Conservation (phyloP, 2,113 vertebrate species). For the Bubalus kerabau region DNA sequence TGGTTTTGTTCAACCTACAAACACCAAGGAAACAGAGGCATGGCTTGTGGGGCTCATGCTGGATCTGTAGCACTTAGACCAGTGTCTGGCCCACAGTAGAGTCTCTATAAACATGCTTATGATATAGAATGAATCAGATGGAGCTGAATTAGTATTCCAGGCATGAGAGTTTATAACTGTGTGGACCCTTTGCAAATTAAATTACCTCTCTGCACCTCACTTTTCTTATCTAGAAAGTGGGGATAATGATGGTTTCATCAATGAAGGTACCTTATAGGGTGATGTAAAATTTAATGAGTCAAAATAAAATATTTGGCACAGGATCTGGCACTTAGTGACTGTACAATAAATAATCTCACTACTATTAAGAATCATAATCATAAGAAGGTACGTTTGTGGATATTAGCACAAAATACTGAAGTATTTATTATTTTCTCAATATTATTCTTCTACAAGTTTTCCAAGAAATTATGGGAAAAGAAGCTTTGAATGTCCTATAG, state of each 20-base stretch:
- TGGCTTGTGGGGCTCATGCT: too few relatives aligned
- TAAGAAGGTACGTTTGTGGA: not conserved
- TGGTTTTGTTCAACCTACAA: not conserved
- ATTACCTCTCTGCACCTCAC: not conserved
- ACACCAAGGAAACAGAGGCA: too few relatives aligned
- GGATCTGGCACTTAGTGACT: not conserved
- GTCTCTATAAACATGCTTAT: rapidly evolving
- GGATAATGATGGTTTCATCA: not conserved
- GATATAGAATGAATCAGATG: not conserved
- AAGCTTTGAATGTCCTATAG: not conserved
- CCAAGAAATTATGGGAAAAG: not conserved
- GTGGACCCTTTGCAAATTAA: not conserved
- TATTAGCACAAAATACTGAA: not conserved
- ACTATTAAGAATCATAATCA: too few relatives aligned
- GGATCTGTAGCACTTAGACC: rapidly evolving
- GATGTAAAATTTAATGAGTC: not conserved
- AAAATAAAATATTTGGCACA: not conserved
- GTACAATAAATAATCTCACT: rapidly evolving
- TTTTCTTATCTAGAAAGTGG: not conserved
- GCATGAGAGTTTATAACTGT: not conserved
- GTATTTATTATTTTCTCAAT: not conserved
- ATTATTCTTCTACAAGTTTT: not conserved
- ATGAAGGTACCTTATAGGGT: not conserved
- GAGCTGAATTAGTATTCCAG: not conserved
- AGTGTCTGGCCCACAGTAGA: rapidly evolving